A percentile compares a stretch with the other conserved stretches of the same genome.
Conservation (phyloP, 2,797 vertebrate genomes). For the Sus cebifrons region DNA sequence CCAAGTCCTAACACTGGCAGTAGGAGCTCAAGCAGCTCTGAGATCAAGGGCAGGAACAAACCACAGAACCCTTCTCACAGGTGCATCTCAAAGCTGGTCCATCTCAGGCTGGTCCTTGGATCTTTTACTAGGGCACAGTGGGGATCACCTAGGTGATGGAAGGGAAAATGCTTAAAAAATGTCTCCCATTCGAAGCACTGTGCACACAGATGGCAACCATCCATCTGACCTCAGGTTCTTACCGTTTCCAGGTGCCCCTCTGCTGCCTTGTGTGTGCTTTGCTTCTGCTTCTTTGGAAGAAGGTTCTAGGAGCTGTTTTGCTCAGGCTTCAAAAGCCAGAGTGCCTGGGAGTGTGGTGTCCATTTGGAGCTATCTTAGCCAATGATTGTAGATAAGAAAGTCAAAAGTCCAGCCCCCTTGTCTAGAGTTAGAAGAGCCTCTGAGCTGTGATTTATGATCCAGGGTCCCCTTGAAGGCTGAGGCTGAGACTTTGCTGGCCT, state of each 20-base stretch:
- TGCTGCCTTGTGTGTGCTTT: background rate
- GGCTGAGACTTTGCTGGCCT: too few relatives aligned
- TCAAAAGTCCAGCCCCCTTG: background rate
- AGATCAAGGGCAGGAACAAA: background rate
- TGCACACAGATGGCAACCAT: background rate
- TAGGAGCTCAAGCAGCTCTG: background rate
- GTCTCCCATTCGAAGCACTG: background rate
- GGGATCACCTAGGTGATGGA: background rate
- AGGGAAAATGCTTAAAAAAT: background rate
- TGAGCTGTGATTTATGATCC: background rate
- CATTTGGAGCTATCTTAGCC: background rate
- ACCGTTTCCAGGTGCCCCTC: background rate
- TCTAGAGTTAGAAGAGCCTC: background rate
- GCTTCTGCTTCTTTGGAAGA: background rate
- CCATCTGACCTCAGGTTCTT: background rate
- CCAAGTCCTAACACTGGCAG: accelerated
- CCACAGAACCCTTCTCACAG: background rate
- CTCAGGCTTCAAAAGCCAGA: background rate
- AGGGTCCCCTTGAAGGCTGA: background rate
- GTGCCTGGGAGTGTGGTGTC: background rate
- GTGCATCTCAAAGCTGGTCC: background rate
- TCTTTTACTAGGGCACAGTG: background rate
- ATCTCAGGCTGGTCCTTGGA: background rate
- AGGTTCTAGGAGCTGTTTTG: background rate
- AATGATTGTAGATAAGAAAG: background rate